Conservation (phyloP, 1,140 invertebrate genomes). For the Sarcophaga bullata region DNA sequence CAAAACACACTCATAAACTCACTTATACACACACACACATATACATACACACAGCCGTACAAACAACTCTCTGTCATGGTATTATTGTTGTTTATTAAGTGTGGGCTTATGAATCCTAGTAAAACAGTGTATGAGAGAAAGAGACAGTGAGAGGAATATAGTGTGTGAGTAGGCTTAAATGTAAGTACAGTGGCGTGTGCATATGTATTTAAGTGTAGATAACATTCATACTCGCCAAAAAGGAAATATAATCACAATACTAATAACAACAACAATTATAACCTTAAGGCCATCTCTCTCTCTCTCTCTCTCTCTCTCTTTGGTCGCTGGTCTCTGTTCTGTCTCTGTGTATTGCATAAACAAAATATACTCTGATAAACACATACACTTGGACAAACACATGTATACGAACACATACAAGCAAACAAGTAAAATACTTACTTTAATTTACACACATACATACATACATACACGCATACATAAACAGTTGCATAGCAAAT, state of each 20-base stretch:
- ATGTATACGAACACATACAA: not conserved
- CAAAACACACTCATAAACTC: not conserved
- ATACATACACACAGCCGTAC: too few species aligned
- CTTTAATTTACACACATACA: not conserved
- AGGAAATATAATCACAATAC: constrained; percentile 24
- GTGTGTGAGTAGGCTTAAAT: not conserved
- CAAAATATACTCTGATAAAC: not conserved
- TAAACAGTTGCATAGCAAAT: too few species aligned
- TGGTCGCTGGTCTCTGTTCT: too few species aligned
- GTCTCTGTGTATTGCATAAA: not conserved
- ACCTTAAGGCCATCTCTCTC: constrained; percentile 12
- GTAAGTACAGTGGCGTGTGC: not conserved
- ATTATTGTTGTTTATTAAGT: not conserved
- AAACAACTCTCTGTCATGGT: too few species aligned
- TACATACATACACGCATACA: not conserved
- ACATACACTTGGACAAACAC: too few species aligned
- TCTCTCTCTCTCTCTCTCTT: not conserved
- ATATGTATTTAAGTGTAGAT: constrained; percentile 15
- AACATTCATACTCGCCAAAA: not conserved
- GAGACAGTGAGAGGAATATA: not conserved
- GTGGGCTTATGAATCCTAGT: not conserved
- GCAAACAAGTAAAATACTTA: not conserved
- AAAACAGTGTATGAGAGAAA: too few species aligned
- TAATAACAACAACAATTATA: constrained; percentile 4
- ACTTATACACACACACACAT: too few species aligned